phyloP scores from a whole-genome alignment of 2,113 vertebrate genomes.

The Colius striatus region DNA sequence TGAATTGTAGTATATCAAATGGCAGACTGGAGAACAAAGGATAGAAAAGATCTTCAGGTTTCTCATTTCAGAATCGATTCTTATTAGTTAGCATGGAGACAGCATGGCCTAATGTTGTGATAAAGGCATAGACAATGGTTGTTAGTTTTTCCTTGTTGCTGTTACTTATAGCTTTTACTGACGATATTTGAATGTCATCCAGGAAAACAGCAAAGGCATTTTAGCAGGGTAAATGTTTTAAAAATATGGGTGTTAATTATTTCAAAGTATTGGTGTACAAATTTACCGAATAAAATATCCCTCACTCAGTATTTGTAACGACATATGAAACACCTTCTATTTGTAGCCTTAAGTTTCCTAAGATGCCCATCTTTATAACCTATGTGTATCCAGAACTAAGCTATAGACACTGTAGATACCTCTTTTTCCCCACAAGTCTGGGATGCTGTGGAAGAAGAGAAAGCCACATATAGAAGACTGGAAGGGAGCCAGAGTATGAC shows the following conservation, averaged over 20 bases:
- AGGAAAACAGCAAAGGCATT: background rate
- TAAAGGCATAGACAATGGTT: background rate
- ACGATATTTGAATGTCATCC: background rate
- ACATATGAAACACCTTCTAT: background rate
- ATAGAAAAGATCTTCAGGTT: background rate
- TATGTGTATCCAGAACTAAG: background rate
- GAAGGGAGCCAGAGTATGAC: background rate
- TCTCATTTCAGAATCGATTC: background rate
- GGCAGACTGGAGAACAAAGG: background rate
- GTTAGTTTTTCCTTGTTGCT: background rate
- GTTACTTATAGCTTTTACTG: background rate
- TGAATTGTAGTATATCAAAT: constrained; percentile 5
- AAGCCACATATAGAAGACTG: background rate
- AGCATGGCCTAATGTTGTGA: background rate
- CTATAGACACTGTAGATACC: background rate
- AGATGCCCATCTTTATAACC: no score
- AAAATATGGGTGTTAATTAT: background rate
- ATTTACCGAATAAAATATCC: background rate
- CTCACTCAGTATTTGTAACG: background rate
- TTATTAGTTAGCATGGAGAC: background rate
- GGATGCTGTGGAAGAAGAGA: background rate
- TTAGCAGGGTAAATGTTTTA: background rate
- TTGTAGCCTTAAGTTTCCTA: background rate
- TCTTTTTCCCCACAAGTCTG: background rate
- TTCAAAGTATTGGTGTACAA: background rate